phyloP scores from a whole-genome alignment of 2,113 vertebrate genomes.

The Cebus imitator region DNA sequence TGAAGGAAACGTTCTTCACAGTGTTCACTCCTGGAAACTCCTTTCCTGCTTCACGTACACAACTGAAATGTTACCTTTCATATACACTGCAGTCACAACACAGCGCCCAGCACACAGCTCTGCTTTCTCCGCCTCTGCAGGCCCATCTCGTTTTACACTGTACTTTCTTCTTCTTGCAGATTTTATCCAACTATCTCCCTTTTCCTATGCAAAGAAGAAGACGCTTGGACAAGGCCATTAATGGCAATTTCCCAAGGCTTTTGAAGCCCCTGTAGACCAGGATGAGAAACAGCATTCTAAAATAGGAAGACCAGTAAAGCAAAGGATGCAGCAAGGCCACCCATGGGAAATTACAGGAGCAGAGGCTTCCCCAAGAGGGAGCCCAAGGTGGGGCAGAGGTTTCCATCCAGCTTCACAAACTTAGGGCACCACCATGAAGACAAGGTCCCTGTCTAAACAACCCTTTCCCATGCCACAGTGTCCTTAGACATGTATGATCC shows the following conservation, averaged over 20 bases:
- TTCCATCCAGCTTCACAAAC: neutral
- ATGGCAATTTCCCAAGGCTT: fast-evolving
- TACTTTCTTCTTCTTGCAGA: too few relatives aligned
- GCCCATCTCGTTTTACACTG: neutral
- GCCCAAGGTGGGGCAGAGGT: fast-evolving
- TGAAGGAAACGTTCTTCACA: conserved; percentile 11
- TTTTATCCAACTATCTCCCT: neutral
- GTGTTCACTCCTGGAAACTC: conserved; percentile 37
- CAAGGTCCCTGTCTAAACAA: fast-evolving
- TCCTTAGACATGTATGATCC: neutral
- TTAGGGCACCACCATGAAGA: fast-evolving
- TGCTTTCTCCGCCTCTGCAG: neutral
- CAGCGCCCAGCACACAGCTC: neutral
- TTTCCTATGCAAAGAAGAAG: fast-evolving
- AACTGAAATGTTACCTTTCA: neutral
- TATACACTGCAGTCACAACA: neutral
- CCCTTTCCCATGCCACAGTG: fast-evolving
- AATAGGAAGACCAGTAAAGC: neutral
- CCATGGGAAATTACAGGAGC: fast-evolving
- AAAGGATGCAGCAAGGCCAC: fast-evolving
- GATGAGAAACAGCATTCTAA: neutral
- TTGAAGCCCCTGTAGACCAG: neutral
- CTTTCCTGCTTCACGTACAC: neutral
- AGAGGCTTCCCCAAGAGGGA: neutral
- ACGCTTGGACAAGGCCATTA: too few relatives aligned